Conservation (phyloP, 2,113 vertebrate genomes). For the Lepidothrix coronata region DNA sequence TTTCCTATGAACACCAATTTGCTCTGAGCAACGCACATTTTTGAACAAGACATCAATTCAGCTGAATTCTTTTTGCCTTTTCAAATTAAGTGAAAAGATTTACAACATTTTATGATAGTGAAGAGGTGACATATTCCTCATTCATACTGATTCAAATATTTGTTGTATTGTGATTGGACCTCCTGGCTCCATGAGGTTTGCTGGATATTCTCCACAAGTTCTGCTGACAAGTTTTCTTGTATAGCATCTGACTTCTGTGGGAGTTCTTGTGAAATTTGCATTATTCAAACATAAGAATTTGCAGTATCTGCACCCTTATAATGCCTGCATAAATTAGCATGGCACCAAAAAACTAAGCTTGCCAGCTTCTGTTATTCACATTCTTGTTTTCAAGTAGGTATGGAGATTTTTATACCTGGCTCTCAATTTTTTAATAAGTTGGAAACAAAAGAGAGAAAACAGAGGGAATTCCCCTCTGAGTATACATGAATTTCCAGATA, state of each 20-base stretch:
- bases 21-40: neutral
- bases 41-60: neutral
- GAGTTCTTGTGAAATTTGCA: neutral
- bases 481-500: neutral
- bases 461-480: neutral
- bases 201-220: neutral
- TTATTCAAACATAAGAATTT: neutral
- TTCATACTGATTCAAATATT: neutral
- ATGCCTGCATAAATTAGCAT: neutral
- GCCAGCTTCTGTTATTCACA: neutral
- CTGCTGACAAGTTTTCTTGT: neutral
- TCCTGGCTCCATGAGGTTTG: neutral
- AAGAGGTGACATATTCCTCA: neutral
- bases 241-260: neutral
- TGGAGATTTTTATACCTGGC: neutral
- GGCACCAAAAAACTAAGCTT: neutral
- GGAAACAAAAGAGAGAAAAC: neutral
- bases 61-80: neutral
- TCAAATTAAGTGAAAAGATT: neutral
- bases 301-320: neutral
- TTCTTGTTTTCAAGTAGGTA: neutral
- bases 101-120: neutral
- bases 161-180: neutral
- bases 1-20: neutral
- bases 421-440: neutral